A percentile compares a stretch with the other conserved stretches of the same genome.
These are phyloP conservation scores for Napeogenes inachia DNA, from an alignment of 2,888 invertebrate genomes.

Conservation along the genomic window DNA sequence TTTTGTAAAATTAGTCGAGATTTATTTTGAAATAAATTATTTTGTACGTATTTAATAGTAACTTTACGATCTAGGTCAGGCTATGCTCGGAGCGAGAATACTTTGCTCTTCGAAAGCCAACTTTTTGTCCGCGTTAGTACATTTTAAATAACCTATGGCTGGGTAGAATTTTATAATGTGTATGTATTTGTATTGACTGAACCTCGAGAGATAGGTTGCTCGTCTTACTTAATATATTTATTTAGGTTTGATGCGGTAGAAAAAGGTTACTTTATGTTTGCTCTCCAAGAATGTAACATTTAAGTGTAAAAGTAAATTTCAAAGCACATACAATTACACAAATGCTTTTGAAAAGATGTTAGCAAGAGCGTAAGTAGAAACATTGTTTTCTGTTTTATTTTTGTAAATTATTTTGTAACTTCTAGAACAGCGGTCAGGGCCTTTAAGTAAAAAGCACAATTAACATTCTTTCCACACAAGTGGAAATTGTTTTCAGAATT, in stretches of 20 bases:
- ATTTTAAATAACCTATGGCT: constrained; percentile 24
- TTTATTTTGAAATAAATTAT: no score
- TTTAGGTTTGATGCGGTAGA: constrained; percentile 38
- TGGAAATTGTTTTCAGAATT: constrained; percentile 40
- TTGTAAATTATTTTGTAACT: constrained; percentile 31
- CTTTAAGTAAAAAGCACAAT: constrained; percentile 33
- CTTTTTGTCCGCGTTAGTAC: constrained; percentile 24
- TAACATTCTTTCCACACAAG: constrained; percentile 35
- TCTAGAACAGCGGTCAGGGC: constrained; percentile 27
- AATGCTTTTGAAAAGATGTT: constrained; percentile 32
- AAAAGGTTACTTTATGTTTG: constrained; percentile 40
- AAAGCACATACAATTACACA: constrained; percentile 36
- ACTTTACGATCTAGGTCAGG: constrained; percentile 18
- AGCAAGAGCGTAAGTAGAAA: constrained; percentile 31
- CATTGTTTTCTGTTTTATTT: constrained; percentile 28
- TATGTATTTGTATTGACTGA: constrained; percentile 31
- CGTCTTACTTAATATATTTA: constrained; percentile 36
- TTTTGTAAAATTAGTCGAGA: no score
- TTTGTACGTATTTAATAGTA: neutral
- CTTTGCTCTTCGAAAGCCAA: constrained; percentile 24
- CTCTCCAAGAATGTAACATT: constrained; percentile 41
- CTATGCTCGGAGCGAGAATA: constrained; percentile 22
- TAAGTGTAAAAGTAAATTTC: constrained; percentile 50
- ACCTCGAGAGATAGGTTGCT: constrained; percentile 29
- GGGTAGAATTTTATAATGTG: constrained; percentile 21